Evolutionary conservation across 2,888 invertebrate species (phyloP), one percentile per base, ranked within the genome.

Genomic region (Phania funesta): DNA sequence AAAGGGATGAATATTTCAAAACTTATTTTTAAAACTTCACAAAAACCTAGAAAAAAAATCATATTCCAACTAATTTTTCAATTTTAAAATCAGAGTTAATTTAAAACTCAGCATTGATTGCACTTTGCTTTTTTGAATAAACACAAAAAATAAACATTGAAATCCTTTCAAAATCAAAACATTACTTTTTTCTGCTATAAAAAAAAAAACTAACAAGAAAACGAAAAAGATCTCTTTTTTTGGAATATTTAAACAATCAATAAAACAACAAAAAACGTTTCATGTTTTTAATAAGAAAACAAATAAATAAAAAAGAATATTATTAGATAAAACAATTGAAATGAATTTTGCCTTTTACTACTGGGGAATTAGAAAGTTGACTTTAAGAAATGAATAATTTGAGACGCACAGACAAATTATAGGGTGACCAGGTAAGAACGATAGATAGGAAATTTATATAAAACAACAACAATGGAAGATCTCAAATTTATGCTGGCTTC

Each of bases 271-370:
- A 24, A 24, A 56, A 62, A 73, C 68, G 58, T 82, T 78, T 74
- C 73, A 79, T 74, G 75, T 79, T 80, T 83, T 80, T 80, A 76
- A 62, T 71, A 68, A 74, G 41, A 79, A 74, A 64, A 64, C 22
- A 64, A 78, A 71, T 83, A 84, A 85, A 82, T 22, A 85, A 85
- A 80, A 86, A 86, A 83, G 84, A 86, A 86, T 62, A 71, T 65
- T 64, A 65, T 52, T 67, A 70, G 70, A 74, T 71, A 78, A 71
- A 70, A 70, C n/a, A 84, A 85, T 85, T 86, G 62, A 84, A 85
- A 86, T 85, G 83, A 84, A 76, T 86, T 22, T 16, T 32, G 64
- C n/a, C 3, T 64, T 13, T 64, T 48, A 9, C 8, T 64, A 5
- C n/a, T 38, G n/a, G 35, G n/a, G 35, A n/a, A 13, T n/a, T n/a